These are phyloP conservation scores for Drosophila melanosoma DNA, from an alignment of 2,888 invertebrate genomes.

Conservation along the genomic window DNA sequence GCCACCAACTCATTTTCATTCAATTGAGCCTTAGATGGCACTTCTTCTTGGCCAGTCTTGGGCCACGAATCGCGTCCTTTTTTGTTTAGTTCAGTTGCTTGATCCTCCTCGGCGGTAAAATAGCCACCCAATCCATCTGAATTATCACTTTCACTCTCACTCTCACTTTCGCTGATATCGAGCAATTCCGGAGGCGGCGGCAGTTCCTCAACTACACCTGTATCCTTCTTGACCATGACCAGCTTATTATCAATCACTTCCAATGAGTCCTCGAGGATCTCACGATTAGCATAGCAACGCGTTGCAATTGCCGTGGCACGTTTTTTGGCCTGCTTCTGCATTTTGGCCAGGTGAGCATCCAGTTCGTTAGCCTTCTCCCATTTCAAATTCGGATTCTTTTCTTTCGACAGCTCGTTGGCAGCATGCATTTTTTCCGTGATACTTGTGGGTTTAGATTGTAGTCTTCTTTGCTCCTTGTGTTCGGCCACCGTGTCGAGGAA, in stretches of 20 bases:
- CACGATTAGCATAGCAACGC: slow-evolving; percentile 77
- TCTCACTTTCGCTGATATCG: slow-evolving; percentile 55
- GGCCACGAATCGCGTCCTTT: slow-evolving; percentile 40
- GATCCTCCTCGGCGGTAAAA: slow-evolving; percentile 52
- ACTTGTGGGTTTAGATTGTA: slow-evolving; percentile 16
- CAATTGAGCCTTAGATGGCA: slow-evolving; percentile 1
- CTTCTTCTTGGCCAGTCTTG: slow-evolving; percentile 48
- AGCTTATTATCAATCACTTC: slow-evolving; percentile 80
- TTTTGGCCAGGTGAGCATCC: slow-evolving; percentile 59
- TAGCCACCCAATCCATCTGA: slow-evolving; percentile 37
- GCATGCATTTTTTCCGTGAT: slow-evolving; percentile 54
- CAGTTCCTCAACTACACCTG: slow-evolving; percentile 73
- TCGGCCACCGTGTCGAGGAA: slow-evolving; percentile 42
- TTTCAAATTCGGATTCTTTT: slow-evolving; percentile 48
- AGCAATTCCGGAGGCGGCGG: slow-evolving; percentile 62
- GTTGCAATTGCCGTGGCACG: slow-evolving; percentile 63
- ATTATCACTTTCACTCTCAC: slow-evolving; percentile 21
- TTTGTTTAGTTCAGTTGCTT: not conserved
- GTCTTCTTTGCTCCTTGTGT: slow-evolving; percentile 11
- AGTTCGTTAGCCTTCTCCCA: slow-evolving; percentile 59
- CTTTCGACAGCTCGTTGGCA: slow-evolving; percentile 53
- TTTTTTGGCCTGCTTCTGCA: slow-evolving; percentile 50
- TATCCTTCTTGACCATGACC: slow-evolving; percentile 76
- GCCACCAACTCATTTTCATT: slow-evolving; percentile 11
- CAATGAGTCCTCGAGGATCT: slow-evolving; percentile 76